phyloP scores from a whole-genome alignment of 2,113 vertebrate genomes.

The Nicator chloris region DNA sequence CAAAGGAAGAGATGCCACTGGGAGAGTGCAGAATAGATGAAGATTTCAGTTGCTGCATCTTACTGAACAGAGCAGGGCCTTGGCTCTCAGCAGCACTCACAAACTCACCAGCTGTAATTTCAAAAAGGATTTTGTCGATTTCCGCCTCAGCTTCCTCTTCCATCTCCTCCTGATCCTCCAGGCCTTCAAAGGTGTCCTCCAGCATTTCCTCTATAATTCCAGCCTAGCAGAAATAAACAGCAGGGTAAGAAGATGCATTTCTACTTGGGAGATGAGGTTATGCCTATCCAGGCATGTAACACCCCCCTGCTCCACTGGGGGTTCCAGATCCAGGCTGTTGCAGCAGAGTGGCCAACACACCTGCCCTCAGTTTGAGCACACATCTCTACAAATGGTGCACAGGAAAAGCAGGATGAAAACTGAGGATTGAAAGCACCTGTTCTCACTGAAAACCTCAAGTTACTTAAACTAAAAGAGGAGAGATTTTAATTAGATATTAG shows the following conservation, averaged over 20 bases:
- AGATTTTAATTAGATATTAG: neutral
- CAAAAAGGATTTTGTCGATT: slow-evolving; percentile 95
- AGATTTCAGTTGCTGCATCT: neutral
- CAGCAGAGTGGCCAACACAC: neutral
- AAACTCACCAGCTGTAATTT: slow-evolving; percentile 92
- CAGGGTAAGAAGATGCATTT: neutral
- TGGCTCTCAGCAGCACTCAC: neutral
- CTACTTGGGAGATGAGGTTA: fast-evolving
- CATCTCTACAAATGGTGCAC: neutral
- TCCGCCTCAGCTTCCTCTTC: slow-evolving; percentile 94
- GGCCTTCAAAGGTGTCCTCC: slow-evolving; percentile 93
- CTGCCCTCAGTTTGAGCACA: fast-evolving
- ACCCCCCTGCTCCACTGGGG: neutral
- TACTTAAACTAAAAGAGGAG: neutral
- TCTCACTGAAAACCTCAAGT: neutral
- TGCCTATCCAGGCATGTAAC: neutral
- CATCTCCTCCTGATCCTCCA: slow-evolving; percentile 98
- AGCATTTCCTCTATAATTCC: slow-evolving; percentile 99
- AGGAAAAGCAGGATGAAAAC: neutral
- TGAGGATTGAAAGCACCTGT: fast-evolving
- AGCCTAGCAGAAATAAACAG: slow-evolving; percentile 74
- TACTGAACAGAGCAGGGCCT: neutral
- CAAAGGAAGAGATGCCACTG: neutral
- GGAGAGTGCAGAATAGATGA: fast-evolving
- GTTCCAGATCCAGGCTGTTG: fast-evolving